Conservation (phyloP, 2,113 vertebrate species). For the Ictalurus furcatus region DNA sequence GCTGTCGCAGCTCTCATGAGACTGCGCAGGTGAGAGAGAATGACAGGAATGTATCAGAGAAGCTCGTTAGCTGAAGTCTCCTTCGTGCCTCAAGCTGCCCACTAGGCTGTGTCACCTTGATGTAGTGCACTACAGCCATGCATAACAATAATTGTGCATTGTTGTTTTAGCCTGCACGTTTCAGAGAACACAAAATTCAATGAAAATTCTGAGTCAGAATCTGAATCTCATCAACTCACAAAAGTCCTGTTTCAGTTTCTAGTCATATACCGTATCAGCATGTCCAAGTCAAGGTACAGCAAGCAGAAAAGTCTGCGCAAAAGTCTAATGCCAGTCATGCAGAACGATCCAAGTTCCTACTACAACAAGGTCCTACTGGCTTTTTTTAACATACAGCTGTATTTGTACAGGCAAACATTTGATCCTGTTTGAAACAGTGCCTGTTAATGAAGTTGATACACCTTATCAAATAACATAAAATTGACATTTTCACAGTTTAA, state of each 20-base stretch:
- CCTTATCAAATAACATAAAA: too few species aligned
- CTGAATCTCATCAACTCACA: background rate
- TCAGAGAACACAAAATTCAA: background rate
- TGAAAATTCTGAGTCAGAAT: background rate
- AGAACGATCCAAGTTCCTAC: background rate
- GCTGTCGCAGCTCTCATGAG: background rate
- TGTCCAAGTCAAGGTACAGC: background rate
- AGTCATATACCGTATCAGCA: background rate
- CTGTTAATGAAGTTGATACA: too few species aligned
- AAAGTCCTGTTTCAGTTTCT: background rate
- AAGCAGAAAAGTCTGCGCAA: background rate
- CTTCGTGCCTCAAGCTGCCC: background rate
- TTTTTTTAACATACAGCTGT: too few species aligned
- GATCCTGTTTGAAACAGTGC: too few species aligned
- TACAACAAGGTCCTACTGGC: background rate
- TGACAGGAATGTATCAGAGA: background rate
- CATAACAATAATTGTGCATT: background rate
- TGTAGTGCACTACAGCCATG: background rate
- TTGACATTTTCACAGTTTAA: too few species aligned
- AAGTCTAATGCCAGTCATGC: background rate
- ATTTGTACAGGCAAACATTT: too few species aligned
- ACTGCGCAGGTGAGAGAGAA: background rate
- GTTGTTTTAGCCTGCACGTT: background rate
- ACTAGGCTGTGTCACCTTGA: background rate
- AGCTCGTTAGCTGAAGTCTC: slow-evolving; percentile 1